phyloP scores from a whole-genome alignment of 53 echinoderm and acorn worm species.

The Zoroaster sp. region DNA sequence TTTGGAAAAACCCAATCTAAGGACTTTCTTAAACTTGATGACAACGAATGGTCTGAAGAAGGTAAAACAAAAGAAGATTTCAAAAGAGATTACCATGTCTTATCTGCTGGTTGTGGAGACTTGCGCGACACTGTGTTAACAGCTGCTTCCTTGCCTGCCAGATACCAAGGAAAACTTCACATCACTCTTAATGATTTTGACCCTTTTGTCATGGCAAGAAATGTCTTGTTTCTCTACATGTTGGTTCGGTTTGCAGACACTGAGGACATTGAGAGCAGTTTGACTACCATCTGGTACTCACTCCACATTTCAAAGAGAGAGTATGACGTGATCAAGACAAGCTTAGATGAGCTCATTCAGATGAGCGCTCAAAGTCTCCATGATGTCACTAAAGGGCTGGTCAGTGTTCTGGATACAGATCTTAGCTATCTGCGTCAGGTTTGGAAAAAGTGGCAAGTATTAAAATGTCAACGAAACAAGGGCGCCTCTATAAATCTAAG shows the following conservation, averaged over 20 bases:
- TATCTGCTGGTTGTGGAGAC: slow-evolving; percentile 31
- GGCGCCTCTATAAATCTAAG: slow-evolving; percentile 25
- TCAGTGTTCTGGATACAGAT: background rate
- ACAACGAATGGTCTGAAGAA: slow-evolving; percentile 12
- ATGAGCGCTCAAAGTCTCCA: background rate
- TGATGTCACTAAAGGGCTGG: slow-evolving; percentile 8
- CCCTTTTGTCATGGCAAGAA: slow-evolving; percentile 39
- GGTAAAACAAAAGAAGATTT: background rate
- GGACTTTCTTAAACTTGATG: slow-evolving; percentile 8
- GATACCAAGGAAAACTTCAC: background rate
- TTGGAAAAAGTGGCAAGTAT: slow-evolving; percentile 9
- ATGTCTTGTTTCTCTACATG: slow-evolving; percentile 46
- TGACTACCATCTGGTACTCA: background rate
- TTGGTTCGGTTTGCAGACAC: background rate
- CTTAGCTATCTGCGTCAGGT: slow-evolving; percentile 5
- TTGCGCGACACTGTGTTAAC: slow-evolving; percentile 23
- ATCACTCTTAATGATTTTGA: slow-evolving; percentile 34
- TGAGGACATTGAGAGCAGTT: background rate
- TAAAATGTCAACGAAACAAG: slow-evolving; percentile 14
- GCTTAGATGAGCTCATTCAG: background rate
- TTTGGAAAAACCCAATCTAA: slow-evolving; percentile 27
- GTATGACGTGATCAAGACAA: background rate
- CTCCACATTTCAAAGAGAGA: background rate
- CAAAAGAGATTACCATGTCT: background rate
- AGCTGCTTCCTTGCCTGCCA: background rate